A percentile compares a stretch with the other conserved stretches of the same genome.
Evolutionary conservation across 2,888 invertebrate species (phyloP).

Genomic region (Anorthoa munda): DNA sequence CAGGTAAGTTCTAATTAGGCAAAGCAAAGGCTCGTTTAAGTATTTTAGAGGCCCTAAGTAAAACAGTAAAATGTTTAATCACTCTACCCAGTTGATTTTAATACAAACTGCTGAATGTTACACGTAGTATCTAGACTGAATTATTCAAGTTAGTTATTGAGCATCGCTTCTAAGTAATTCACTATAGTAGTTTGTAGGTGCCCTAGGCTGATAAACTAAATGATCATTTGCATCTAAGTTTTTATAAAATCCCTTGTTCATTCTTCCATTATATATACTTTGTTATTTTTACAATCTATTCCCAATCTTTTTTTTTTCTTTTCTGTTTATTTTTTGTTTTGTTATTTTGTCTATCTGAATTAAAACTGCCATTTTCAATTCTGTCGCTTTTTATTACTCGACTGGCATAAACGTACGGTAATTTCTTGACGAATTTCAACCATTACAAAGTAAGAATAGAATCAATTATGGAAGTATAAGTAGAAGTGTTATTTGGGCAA

Average conservation of each 20-base stretch:
- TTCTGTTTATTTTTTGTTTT: not conserved
- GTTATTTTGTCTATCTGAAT: not conserved
- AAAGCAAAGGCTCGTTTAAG: slow-evolving; percentile 36
- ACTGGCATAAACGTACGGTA: no score
- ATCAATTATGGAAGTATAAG: no score
- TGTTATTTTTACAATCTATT: not conserved
- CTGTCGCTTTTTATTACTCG: no score
- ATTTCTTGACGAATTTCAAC: no score
- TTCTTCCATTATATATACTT: not conserved
- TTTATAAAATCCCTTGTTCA: not conserved
- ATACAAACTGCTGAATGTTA: slow-evolving; percentile 42
- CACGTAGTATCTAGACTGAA: slow-evolving; percentile 17
- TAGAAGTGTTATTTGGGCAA: not conserved
- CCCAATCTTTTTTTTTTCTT: not conserved
- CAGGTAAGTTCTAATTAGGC: slow-evolving; percentile 57
- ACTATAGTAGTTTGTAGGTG: slow-evolving; percentile 30
- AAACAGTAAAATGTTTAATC: slow-evolving; percentile 55
- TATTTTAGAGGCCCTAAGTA: slow-evolving; percentile 39
- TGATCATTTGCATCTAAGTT: slow-evolving; percentile 18
- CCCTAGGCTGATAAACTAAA: slow-evolving; percentile 7
- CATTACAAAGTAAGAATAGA: no score
- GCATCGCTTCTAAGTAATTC: slow-evolving; percentile 5
- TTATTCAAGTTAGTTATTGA: slow-evolving; percentile 18
- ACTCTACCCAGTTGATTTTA: slow-evolving; percentile 55
- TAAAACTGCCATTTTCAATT: not conserved